phyloP scores from a whole-genome alignment of 2,888 invertebrate species.

The Perizoma flavofasciatum region DNA sequence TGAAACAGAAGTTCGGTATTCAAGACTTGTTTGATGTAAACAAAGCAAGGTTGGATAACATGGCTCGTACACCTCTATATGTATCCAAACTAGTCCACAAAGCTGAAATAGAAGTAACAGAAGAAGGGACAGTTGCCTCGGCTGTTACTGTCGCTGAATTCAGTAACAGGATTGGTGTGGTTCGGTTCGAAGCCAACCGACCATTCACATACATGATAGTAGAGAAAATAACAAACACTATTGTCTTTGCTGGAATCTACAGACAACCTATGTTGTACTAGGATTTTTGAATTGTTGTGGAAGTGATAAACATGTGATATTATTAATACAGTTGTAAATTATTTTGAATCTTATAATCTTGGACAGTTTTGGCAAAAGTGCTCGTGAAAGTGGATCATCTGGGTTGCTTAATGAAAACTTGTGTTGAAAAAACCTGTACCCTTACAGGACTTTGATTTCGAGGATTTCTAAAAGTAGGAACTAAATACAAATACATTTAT shows the following conservation, averaged over 20 bases:
- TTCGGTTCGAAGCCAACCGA: slow-evolving; percentile 85
- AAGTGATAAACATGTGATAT: slow-evolving; percentile 13
- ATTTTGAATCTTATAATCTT: no score
- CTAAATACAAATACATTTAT: no score
- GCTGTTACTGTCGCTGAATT: slow-evolving; percentile 82
- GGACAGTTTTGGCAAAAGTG: no score
- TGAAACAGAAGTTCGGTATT: slow-evolving; percentile 62
- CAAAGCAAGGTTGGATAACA: slow-evolving; percentile 60
- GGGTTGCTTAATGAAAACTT: no score
- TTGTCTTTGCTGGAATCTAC: slow-evolving; percentile 74
- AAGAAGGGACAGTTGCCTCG: slow-evolving; percentile 88
- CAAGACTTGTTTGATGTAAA: slow-evolving; percentile 82
- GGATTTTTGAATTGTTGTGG: slow-evolving; percentile 8
- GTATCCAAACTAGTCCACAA: slow-evolving; percentile 87
- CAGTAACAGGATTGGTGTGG: slow-evolving; percentile 79
- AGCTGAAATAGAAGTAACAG: slow-evolving; percentile 89
- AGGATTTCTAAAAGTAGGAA: no score
- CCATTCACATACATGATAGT: slow-evolving; percentile 88
- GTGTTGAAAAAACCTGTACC: no score
- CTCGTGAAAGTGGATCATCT: no score
- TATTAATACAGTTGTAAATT: background rate
- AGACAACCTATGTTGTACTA: slow-evolving; percentile 64
- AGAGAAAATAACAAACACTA: slow-evolving; percentile 82
- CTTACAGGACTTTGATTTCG: no score
- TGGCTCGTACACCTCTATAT: slow-evolving; percentile 78